Percentiles rank a stretch among this genome's conserved stretches.
Evolutionary conservation across 2,797 vertebrate species (phyloP).

Genomic region (Pangasius mekongensis): DNA sequence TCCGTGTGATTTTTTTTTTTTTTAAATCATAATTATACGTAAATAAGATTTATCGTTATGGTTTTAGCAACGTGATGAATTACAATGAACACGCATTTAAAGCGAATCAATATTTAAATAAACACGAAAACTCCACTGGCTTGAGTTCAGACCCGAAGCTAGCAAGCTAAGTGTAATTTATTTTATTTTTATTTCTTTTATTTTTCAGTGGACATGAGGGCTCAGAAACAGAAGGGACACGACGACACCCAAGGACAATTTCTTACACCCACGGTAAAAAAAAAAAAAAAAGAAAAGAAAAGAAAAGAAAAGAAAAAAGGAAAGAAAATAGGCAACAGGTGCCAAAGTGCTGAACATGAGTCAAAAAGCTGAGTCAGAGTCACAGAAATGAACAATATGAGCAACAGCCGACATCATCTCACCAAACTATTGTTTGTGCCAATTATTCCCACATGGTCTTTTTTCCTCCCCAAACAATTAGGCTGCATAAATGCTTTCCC

Average conservation of each 20-base stretch:
- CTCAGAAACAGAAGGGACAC: conserved; percentile 54
- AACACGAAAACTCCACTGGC: neutral
- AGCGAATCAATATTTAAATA: neutral
- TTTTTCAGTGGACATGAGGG: conserved; percentile 45
- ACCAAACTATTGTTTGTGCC: neutral
- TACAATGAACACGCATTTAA: neutral
- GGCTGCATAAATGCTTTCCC: neutral
- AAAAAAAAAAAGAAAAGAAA: neutral
- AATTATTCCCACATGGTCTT: conserved; percentile 4
- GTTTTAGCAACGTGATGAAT: neutral
- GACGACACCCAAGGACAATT: conserved; percentile 37
- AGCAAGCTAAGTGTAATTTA: neutral
- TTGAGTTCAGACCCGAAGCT: neutral
- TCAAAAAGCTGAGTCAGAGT: conserved; percentile 22
- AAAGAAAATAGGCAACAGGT: conserved; percentile 4
- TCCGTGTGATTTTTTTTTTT: neutral
- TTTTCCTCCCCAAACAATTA: neutral
- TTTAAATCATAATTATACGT: neutral
- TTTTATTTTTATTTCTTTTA: neutral
- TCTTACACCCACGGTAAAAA: conserved; percentile 70
- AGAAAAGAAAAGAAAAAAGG: neutral
- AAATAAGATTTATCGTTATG: neutral
- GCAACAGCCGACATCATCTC: neutral
- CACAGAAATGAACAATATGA: conserved; percentile 18
- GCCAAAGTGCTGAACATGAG: conserved; percentile 12